A percentile compares a stretch with the other conserved stretches of the same genome.
Evolutionary conservation across 2,888 invertebrate species (phyloP).

Genomic region (Trachelus troglodyta): DNA sequence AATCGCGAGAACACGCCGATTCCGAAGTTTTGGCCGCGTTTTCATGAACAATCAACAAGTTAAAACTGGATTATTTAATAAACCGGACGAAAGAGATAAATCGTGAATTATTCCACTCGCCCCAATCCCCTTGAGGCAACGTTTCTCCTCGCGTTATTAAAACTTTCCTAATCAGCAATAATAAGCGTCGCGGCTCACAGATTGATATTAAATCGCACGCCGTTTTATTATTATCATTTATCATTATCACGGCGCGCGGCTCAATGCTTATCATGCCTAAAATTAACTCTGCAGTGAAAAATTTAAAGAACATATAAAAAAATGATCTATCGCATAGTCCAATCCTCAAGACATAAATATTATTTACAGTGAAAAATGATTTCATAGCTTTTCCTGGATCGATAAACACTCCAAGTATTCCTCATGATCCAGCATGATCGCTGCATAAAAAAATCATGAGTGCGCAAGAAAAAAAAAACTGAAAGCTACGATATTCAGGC

Average conservation of each 20-base stretch:
- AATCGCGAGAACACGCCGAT: conserved; percentile 22
- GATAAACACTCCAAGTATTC: background rate
- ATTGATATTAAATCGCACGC: conserved; percentile 58
- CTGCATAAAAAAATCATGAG: background rate
- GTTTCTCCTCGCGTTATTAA: conserved; percentile 54
- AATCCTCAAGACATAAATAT: background rate
- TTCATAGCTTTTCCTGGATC: background rate
- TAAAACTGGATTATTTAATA: conserved; percentile 47
- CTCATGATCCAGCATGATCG: background rate
- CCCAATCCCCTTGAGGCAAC: conserved; percentile 14
- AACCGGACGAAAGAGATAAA: conserved; percentile 53
- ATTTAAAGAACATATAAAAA: background rate
- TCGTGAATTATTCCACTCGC: conserved; percentile 38
- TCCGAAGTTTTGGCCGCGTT: conserved; percentile 3
- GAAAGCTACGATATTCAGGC: background rate
- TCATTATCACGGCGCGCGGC: conserved; percentile 45
- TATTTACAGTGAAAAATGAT: background rate
- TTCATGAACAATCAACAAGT: conserved; percentile 54
- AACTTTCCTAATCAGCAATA: conserved; percentile 59
- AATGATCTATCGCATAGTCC: background rate
- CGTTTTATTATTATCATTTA: conserved; percentile 46
- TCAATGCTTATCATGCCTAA: background rate
- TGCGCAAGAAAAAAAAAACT: background rate
- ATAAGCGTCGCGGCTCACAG: conserved; percentile 50
- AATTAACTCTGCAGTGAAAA: background rate